Evolutionary conservation across 1,140 invertebrate species (phyloP).

Genomic region (Lepidurus arcticus): DNA sequence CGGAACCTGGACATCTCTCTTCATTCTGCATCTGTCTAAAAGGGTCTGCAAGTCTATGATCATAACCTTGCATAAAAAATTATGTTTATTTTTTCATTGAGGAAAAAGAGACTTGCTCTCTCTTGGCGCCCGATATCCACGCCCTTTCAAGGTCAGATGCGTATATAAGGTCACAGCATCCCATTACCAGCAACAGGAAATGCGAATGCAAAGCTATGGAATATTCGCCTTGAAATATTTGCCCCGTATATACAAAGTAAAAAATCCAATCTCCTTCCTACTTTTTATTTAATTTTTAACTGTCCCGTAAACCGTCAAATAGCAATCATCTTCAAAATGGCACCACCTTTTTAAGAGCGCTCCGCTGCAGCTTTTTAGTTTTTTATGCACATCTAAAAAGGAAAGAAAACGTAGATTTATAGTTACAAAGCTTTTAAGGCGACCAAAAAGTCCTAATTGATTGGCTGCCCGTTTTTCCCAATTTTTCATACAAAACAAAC

Average conservation of each 20-base stretch:
- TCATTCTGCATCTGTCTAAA: not conserved
- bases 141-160: not conserved
- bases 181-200: not conserved
- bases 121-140: not conserved
- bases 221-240: too few relatives aligned
- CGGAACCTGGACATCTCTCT: not conserved
- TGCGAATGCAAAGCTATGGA: not conserved
- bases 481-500: too few relatives aligned
- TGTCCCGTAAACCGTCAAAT: too few relatives aligned
- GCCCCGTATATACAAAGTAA: too few relatives aligned
- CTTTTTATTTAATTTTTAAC: too few relatives aligned
- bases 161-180: not conserved
- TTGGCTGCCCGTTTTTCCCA: too few relatives aligned
- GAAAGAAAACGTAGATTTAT: not conserved
- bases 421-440: not conserved
- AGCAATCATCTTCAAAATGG: too few relatives aligned
- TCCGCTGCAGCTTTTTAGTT: not conserved
- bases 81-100: not conserved
- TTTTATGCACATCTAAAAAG: not conserved
- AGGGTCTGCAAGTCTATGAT: not conserved
- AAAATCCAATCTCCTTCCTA: too few relatives aligned
- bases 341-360: too few relatives aligned
- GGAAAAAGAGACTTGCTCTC: too few relatives aligned
- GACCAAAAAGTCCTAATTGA: too few relatives aligned
- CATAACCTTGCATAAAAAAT: not conserved